These are phyloP conservation scores for Spilarctia lutea DNA, from an alignment of 2,888 invertebrate genomes.

Conservation along the genomic window DNA sequence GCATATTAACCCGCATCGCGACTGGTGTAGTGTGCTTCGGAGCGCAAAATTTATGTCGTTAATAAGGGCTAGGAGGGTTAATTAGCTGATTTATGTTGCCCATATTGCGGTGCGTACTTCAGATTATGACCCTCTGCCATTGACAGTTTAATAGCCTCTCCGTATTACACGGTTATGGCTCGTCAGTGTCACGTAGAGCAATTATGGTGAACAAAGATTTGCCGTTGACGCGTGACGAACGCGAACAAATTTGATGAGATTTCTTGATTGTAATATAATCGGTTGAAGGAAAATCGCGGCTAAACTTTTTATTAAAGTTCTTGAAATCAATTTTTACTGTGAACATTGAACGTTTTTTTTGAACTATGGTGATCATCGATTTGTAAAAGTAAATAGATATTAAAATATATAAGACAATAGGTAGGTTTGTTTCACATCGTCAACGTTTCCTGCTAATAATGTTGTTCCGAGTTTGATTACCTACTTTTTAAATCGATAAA, in stretches of 20 bases:
- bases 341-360: background rate
- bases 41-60: conserved; percentile 84
- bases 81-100: conserved; percentile 83
- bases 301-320: conserved; percentile 29
- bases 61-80: conserved; percentile 83
- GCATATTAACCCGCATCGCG: conserved; percentile 77
- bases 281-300: conserved; percentile 24
- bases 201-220: conserved; percentile 66
- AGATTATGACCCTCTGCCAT: conserved; percentile 73
- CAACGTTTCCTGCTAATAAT: background rate
- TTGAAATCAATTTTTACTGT: conserved; percentile 24
- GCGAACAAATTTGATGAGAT: conserved; percentile 40
- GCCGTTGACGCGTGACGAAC: conserved; percentile 59
- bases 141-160: conserved; percentile 78
- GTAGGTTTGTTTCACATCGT: background rate
- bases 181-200: conserved; percentile 53
- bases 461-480: background rate
- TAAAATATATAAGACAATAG: background rate
- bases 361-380: background rate
- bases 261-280: conserved; percentile 39
- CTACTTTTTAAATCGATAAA: background rate
- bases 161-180: conserved; percentile 55
- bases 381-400: background rate
- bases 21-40: conserved; percentile 73
- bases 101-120: conserved; percentile 77